A percentile compares a stretch with the other conserved stretches of the same genome.
Conservation (phyloP, 2,113 vertebrate genomes). For the Thamnophis sirtalis region DNA sequence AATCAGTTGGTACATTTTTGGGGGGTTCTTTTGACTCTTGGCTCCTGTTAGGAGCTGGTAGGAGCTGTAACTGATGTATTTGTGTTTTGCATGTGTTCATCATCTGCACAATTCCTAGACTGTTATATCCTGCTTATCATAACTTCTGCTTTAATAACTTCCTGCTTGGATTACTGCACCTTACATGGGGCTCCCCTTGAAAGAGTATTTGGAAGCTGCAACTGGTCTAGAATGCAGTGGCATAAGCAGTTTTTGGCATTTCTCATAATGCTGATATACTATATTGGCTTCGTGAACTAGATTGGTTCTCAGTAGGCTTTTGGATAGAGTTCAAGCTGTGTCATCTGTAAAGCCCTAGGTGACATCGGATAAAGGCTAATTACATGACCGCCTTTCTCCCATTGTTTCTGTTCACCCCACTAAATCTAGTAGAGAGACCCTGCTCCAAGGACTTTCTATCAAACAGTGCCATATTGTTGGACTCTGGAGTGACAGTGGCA, state of each 20-base stretch:
- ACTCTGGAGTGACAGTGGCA: neutral
- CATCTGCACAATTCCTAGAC: neutral
- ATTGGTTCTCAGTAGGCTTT: neutral
- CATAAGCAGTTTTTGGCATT: neutral
- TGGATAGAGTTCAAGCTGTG: neutral
- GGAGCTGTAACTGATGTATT: neutral
- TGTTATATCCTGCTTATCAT: neutral
- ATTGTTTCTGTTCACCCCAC: neutral
- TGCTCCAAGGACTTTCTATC: neutral
- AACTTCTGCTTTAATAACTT: neutral
- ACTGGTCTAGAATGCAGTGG: neutral
- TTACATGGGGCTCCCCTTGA: neutral
- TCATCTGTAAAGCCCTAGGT: neutral
- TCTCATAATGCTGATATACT: neutral
- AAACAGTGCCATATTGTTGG: neutral
- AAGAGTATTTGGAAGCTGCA: neutral
- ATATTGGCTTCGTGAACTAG: neutral
- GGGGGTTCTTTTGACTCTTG: neutral
- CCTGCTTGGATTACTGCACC: neutral
- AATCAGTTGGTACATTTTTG: neutral
- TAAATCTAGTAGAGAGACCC: neutral
- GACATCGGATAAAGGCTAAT: neutral
- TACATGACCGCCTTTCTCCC: neutral
- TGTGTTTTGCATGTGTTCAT: neutral
- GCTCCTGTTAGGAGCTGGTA: neutral